A percentile compares a stretch with the other conserved stretches of the same genome.
Evolutionary conservation across 2,113 vertebrate genomes (phyloP).

Genomic region (Ceyx melanurus): DNA sequence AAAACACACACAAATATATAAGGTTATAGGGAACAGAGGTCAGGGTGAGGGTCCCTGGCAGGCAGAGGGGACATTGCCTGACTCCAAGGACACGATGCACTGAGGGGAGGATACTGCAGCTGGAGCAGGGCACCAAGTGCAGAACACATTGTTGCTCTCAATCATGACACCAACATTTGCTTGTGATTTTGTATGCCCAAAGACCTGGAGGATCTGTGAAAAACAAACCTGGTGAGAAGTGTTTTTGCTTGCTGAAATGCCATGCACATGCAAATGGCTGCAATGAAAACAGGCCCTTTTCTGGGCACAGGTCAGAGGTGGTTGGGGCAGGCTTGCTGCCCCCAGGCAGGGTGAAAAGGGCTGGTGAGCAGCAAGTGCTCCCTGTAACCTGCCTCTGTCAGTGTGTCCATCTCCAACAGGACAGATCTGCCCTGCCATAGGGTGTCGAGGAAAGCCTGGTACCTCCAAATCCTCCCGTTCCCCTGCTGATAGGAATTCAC

Average conservation of each 20-base stretch:
- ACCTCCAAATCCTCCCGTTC: neutral
- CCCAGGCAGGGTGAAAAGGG: neutral
- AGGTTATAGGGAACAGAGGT: rapidly evolving
- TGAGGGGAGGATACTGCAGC: neutral
- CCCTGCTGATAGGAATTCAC: neutral
- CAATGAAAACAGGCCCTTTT: rapidly evolving
- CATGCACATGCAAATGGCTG: neutral
- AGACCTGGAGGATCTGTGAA: neutral
- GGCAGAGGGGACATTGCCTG: neutral
- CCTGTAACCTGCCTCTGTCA: neutral
- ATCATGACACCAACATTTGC: rapidly evolving
- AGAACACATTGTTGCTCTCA: rapidly evolving
- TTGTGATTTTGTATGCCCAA: neutral
- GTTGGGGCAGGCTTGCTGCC: neutral
- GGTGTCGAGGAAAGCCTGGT: neutral
- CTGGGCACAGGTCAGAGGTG: neutral
- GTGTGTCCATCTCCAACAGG: rapidly evolving
- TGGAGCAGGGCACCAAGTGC: neutral
- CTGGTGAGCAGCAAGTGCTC: neutral
- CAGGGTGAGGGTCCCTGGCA: rapidly evolving
- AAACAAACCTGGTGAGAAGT: neutral
- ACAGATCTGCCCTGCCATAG: rapidly evolving
- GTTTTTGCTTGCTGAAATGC: neutral
- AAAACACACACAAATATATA: rapidly evolving
- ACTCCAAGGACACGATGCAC: neutral